These are phyloP conservation scores for Pygoscelis adeliae DNA, from an alignment of 2,113 vertebrate species.

Conservation along the genomic window DNA sequence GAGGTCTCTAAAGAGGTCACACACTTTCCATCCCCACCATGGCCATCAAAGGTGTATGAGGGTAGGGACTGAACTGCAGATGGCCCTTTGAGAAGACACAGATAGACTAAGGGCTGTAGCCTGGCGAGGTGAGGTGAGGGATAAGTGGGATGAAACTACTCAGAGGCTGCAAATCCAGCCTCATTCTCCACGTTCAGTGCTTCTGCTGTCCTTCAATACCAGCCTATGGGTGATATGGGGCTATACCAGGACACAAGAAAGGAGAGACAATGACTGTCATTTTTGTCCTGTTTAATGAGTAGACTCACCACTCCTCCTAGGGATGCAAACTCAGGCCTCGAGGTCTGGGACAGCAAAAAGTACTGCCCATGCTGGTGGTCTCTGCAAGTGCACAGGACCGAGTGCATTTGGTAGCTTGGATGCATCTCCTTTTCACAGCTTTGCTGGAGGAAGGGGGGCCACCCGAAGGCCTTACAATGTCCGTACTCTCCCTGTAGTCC, in stretches of 20 bases:
- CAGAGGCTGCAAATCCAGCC: neutral
- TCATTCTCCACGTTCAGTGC: neutral
- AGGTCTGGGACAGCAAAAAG: neutral
- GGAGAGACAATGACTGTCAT: neutral
- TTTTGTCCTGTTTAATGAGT: neutral
- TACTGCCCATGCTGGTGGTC: neutral
- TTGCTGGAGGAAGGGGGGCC: neutral
- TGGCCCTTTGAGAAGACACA: neutral
- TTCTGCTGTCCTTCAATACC: neutral
- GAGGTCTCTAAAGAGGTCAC: neutral
- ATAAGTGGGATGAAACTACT: neutral
- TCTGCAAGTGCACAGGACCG: neutral
- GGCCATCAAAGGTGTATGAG: fast-evolving
- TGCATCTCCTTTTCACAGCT: neutral
- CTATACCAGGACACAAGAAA: neutral
- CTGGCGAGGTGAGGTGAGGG: neutral
- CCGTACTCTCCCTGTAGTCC: neutral
- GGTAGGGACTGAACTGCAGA: neutral
- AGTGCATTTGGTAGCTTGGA: neutral
- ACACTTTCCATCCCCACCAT: neutral
- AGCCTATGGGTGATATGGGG: neutral
- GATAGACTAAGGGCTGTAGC: neutral
- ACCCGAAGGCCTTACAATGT: neutral
- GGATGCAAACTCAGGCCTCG: neutral
- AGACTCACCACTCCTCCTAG: neutral